phyloP scores from a whole-genome alignment of 2,113 vertebrate species.

The Hylia prasina region DNA sequence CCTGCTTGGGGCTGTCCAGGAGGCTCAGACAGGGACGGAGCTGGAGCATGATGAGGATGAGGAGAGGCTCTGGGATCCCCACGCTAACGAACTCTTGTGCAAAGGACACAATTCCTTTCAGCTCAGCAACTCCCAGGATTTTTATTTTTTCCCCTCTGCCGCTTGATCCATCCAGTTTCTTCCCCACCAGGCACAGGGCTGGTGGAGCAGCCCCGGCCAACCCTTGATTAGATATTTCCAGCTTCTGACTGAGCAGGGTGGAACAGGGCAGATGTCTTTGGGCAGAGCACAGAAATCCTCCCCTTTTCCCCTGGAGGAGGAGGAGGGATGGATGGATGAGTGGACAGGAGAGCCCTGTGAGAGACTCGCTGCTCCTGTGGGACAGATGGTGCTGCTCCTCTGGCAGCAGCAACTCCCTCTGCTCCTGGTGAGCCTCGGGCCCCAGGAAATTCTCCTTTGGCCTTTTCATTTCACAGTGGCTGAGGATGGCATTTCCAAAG shows the following conservation, averaged over 20 bases:
- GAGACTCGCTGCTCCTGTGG: background rate
- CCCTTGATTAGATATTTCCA: background rate
- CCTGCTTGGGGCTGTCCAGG: background rate
- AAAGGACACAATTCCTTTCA: background rate
- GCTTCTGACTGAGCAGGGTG: background rate
- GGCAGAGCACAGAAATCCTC: background rate
- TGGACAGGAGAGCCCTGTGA: background rate
- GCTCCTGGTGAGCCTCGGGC: background rate
- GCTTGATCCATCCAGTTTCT: background rate
- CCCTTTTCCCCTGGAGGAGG: background rate
- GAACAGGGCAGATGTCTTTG: background rate
- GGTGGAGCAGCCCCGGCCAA: background rate
- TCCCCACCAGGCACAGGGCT: background rate
- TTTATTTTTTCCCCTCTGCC: background rate
- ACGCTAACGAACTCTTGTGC: background rate
- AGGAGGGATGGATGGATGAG: background rate
- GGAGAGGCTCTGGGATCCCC: background rate
- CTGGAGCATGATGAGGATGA: background rate
- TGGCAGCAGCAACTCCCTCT: background rate
- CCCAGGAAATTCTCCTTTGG: background rate
- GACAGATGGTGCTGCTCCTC: background rate
- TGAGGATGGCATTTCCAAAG: slow-evolving; percentile 20
- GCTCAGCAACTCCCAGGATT: background rate
- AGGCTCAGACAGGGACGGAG: background rate
- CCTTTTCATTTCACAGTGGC: slow-evolving; percentile 20